Conservation (phyloP, 2,113 vertebrate genomes). For the Burhinus bistriatus region DNA sequence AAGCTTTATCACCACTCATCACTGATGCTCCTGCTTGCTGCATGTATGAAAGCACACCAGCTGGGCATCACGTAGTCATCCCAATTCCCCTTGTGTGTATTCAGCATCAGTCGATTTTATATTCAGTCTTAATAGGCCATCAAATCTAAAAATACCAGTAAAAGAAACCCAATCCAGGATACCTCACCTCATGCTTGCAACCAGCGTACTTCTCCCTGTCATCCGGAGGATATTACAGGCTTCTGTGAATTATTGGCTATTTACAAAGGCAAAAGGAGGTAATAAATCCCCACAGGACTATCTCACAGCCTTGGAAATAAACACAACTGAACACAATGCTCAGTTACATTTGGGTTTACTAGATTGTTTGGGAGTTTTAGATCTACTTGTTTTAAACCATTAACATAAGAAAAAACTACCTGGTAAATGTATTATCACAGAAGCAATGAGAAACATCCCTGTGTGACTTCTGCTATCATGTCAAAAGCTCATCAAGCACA, state of each 20-base stretch:
- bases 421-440: neutral
- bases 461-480: neutral
- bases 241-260: neutral
- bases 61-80: neutral
- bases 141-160: neutral
- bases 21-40: neutral
- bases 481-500: neutral
- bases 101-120: neutral
- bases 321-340: neutral
- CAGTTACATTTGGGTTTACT: neutral
- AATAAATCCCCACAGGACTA: neutral
- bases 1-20: neutral
- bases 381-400: neutral
- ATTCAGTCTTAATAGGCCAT: neutral
- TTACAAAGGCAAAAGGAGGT: neutral
- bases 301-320: neutral
- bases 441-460: neutral
- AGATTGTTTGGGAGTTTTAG: neutral
- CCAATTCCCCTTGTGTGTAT: neutral
- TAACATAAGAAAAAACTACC: neutral
- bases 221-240: neutral
- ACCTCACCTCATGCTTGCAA: neutral
- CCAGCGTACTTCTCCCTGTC: neutral
- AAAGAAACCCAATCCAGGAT: neutral
- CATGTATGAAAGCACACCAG: neutral